Conservation (phyloP, 2,113 vertebrate species). For the Haemorhous mexicanus region DNA sequence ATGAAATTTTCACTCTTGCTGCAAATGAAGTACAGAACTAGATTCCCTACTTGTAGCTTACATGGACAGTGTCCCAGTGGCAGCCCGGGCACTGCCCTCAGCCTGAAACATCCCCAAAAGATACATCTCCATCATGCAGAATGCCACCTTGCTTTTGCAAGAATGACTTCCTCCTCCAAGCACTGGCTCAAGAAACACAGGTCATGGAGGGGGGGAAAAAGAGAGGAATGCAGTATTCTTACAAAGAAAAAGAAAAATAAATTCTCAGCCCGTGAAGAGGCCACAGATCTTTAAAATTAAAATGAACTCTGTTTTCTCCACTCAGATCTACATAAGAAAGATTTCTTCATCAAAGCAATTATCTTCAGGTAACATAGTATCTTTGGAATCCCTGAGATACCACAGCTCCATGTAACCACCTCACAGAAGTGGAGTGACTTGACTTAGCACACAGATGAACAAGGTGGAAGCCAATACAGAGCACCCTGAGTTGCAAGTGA, state of each 20-base stretch:
- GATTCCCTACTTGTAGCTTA: not conserved
- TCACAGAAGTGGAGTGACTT: not conserved
- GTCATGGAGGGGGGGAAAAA: not conserved
- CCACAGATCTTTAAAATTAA: not conserved
- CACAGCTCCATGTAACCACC: not conserved
- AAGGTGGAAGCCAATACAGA: not conserved
- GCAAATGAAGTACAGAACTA: slow-evolving; percentile 18
- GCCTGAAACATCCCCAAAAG: not conserved
- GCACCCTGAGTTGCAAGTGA: slow-evolving; percentile 32
- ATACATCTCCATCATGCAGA: not conserved
- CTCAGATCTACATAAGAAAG: not conserved
- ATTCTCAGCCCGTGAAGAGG: not conserved
- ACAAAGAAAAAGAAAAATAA: not conserved
- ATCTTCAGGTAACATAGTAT: not conserved
- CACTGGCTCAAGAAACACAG: not conserved
- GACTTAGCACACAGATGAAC: not conserved
- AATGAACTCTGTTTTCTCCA: not conserved
- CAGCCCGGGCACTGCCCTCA: not conserved
- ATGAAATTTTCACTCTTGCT: not conserved
- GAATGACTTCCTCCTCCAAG: not conserved
- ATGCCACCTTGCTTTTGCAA: not conserved
- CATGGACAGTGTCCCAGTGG: not conserved
- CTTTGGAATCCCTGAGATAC: slow-evolving; percentile 45
- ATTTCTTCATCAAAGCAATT: not conserved
- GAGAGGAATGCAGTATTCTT: not conserved